Conservation (phyloP, 1,140 invertebrate genomes). For the Nasonia longicornis region DNA sequence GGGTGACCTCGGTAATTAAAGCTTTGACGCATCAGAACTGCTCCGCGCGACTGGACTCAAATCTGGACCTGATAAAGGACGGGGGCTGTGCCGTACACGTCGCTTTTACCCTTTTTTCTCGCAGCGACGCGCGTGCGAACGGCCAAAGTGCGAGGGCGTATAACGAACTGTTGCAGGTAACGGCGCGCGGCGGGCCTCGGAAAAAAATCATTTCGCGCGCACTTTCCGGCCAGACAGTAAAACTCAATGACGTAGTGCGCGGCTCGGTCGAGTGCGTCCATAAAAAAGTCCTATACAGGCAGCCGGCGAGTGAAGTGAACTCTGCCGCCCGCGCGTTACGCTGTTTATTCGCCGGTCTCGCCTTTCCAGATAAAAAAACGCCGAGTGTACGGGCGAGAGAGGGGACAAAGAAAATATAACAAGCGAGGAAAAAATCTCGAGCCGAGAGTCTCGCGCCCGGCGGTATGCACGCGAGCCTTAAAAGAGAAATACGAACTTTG, state of each 20-base stretch:
- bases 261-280: conserved; percentile 48
- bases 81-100: not conserved
- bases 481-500: conserved; percentile 40
- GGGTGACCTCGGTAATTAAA: conserved; percentile 18
- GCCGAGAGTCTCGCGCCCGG: not conserved
- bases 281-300: conserved; percentile 50
- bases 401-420: conserved; percentile 42
- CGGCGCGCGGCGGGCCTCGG: not conserved
- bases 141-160: not conserved
- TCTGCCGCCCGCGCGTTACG: conserved; percentile 34
- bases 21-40: conserved; percentile 5
- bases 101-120: not conserved
- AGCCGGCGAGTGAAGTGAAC: conserved; percentile 44
- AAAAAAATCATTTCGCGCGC: conserved; percentile 41
- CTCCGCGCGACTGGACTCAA: not conserved
- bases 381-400: conserved; percentile 5
- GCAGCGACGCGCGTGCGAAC: not conserved
- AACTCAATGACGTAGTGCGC: conserved; percentile 53
- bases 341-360: conserved; percentile 20
- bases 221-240: conserved; percentile 50
- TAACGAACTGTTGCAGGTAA: conserved; percentile 25
- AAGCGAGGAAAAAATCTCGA: conserved; percentile 16
- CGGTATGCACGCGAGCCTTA: conserved; percentile 2
- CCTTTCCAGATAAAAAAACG: conserved; percentile 7
- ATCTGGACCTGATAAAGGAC: conserved; percentile 4